A percentile compares a stretch with the other conserved stretches of the same genome.
These are phyloP conservation scores for Lumbricus terrestris DNA, from an alignment of 2,888 invertebrate species.

Conservation along the genomic window DNA sequence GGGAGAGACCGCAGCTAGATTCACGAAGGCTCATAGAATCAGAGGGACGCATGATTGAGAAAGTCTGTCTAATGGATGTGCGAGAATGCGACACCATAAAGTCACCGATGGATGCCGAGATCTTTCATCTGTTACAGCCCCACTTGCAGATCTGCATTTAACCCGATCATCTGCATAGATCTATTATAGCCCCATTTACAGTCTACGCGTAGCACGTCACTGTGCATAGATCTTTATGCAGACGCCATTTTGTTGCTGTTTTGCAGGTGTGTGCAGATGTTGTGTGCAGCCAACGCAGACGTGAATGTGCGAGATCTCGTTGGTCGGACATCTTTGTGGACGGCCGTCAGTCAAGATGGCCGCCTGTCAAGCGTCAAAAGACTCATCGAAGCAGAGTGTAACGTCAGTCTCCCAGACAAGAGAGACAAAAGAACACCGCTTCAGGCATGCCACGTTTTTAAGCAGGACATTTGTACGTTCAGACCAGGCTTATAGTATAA, in stretches of 20 bases:
- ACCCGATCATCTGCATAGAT: too few relatives aligned
- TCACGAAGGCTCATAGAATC: too few relatives aligned
- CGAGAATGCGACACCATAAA: too few relatives aligned
- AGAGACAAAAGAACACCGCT: slow-evolving; percentile 34
- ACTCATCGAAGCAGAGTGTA: slow-evolving; percentile 25
- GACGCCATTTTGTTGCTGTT: background rate
- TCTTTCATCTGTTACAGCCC: too few relatives aligned
- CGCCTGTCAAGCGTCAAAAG: slow-evolving; percentile 21
- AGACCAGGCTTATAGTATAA: background rate
- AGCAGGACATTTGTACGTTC: background rate
- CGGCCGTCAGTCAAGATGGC: slow-evolving; percentile 31
- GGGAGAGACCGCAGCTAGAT: too few relatives aligned
- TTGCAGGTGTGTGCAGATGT: slow-evolving; percentile 28
- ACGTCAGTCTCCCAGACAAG: slow-evolving; percentile 30
- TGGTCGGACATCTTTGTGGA: slow-evolving; percentile 33
- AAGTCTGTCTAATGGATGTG: too few relatives aligned
- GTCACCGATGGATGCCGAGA: too few relatives aligned
- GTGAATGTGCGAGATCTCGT: slow-evolving; percentile 31
- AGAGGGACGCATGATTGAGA: too few relatives aligned
- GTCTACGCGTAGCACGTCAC: background rate
- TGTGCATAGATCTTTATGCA: background rate
- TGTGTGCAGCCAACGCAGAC: slow-evolving; percentile 29
- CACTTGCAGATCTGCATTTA: too few relatives aligned
- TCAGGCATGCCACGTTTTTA: slow-evolving; percentile 25
- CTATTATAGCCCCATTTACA: background rate